These are phyloP conservation scores for Spialia ferax DNA, from an alignment of 2,888 invertebrate species.

Conservation along the genomic window DNA sequence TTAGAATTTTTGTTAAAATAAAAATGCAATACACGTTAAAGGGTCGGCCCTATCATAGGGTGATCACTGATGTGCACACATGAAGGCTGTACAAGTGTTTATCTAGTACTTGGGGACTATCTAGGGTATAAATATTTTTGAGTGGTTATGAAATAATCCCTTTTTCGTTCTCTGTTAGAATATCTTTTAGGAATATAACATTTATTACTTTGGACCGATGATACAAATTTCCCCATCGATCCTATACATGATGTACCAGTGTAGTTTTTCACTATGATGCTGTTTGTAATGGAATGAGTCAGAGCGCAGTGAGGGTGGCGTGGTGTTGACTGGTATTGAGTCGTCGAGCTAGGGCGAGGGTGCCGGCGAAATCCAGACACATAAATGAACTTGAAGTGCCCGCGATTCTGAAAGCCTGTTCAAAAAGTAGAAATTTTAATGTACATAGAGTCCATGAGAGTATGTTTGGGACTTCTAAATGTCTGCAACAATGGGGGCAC, in stretches of 20 bases:
- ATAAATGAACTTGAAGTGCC: slow-evolving; percentile 33
- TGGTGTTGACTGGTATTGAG: slow-evolving; percentile 19
- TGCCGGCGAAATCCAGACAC: slow-evolving; percentile 20
- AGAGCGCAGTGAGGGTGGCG: slow-evolving; percentile 19
- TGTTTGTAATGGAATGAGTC: slow-evolving; percentile 19
- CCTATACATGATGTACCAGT: too few relatives aligned
- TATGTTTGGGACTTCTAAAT: background rate
- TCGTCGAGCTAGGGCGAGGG: slow-evolving; percentile 34
- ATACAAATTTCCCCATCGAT: background rate
- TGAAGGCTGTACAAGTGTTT: too few relatives aligned
- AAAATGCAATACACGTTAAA: too few relatives aligned
- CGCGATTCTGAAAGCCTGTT: slow-evolving; percentile 17
- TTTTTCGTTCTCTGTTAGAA: too few relatives aligned
- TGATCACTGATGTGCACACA: too few relatives aligned
- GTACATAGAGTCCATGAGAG: background rate
- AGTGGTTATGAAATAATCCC: too few relatives aligned
- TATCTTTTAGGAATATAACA: background rate
- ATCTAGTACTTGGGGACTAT: too few relatives aligned
- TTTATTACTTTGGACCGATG: background rate
- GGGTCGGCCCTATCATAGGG: too few relatives aligned
- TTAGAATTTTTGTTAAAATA: too few relatives aligned
- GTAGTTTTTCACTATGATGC: background rate
- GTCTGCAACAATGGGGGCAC: background rate
- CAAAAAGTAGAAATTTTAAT: slow-evolving; percentile 1
- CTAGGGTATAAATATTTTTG: too few relatives aligned